Evolutionary conservation across 64 coral and sea anemone species (phyloP), one percentile per base, ranked within the genome.

Genomic region (Pocillopora damicornis): DNA sequence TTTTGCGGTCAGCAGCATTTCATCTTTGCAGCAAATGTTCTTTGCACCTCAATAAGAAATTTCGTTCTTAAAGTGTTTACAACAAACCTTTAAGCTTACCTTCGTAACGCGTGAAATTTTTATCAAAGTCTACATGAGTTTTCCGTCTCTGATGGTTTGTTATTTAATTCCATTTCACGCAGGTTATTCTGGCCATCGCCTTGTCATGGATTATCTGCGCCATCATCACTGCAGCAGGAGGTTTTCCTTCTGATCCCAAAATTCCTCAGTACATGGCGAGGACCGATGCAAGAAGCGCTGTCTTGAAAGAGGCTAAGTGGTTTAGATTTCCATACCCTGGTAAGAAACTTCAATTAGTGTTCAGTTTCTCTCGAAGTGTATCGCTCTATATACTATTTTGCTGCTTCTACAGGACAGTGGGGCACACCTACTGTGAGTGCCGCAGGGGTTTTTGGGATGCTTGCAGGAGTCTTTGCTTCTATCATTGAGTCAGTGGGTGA

Each of bases 371-470:
- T 15, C 7, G 42, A 51, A 51, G 7, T 51, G 42, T 51, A 4
- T 51, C 42, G 42, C 42, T 83, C 13, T 63, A 8, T 64, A 9
- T 4, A 34, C 5, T 86, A 0, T 86, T 1, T 16, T 66, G n/a
- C 12, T 58, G 16, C 11, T 34, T 61, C 35, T 63, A 12, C 13
- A 92, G 90, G 90, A 60, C 90, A 92, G 62, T 92, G 90, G 90
- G 90, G 90, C 2, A 79, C 75, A 30, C 90, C 90, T 10, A 92
- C 90, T 59, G 90, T 92, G 8, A 92, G 90, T 79, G 23, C 86
- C 35, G 90, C 90, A 26, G 90, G 90, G n/a, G 83, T 92, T 13
- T 92, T 92, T 79, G 90, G 90, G 45, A 92, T 92, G 90, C 76
- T 92, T 51, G 90, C 90, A 6, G 90, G 90, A 0, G 83, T 92